Evolutionary conservation across 1,140 invertebrate species (phyloP).

Genomic region (Atta cephalotes): DNA sequence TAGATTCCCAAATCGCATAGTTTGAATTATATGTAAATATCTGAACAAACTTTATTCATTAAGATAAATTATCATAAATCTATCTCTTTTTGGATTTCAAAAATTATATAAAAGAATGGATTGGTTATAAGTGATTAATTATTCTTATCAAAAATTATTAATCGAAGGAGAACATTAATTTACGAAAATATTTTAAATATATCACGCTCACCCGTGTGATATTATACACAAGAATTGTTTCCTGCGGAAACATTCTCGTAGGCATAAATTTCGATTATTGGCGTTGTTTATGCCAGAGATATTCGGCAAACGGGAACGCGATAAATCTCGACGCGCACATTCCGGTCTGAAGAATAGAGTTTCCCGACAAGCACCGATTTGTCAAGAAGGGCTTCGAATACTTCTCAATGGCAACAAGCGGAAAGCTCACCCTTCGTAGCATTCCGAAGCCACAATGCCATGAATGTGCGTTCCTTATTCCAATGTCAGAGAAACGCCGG

Average conservation of each 20-base stretch:
- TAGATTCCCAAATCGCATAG: background rate
- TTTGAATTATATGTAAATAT: background rate
- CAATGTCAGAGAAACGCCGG: conserved; percentile 60
- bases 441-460: conserved; percentile 80
- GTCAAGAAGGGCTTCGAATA: conserved; percentile 84
- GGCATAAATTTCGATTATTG: conserved; percentile 80
- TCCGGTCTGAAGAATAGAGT: conserved; percentile 81
- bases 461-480: conserved; percentile 79
- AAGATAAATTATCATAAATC: background rate
- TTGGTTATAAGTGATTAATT: background rate
- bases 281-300: conserved; percentile 78
- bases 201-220: background rate
- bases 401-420: conserved; percentile 84
- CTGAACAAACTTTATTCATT: background rate
- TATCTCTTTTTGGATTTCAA: background rate
- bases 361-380: conserved; percentile 85
- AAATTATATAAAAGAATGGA: background rate
- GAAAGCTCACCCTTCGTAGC: conserved; percentile 81
- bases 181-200: conserved; percentile 9
- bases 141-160: background rate
- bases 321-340: conserved; percentile 80
- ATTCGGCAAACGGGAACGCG: conserved; percentile 76
- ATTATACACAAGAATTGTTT: conserved; percentile 15
- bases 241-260: conserved; percentile 45
- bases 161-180: background rate